Evolutionary conservation across 2,113 vertebrate species (phyloP).

Genomic region (Fukomys damarensis): DNA sequence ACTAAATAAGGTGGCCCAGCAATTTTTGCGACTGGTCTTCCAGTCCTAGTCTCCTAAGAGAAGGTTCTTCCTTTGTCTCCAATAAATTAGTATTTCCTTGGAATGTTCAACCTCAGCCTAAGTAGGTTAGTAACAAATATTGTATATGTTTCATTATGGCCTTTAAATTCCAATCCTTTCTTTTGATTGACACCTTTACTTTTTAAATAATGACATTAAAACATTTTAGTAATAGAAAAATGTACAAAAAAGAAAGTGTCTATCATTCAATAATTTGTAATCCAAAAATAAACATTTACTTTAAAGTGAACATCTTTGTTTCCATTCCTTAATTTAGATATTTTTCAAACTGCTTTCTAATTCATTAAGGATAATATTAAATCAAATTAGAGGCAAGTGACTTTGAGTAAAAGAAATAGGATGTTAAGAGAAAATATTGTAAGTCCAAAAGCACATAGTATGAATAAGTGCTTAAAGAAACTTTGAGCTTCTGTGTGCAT

Average conservation of each 20-base stretch:
- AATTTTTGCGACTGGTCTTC: not conserved
- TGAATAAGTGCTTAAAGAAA: not conserved
- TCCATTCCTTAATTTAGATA: not conserved
- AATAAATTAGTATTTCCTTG: not conserved
- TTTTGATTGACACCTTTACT: not conserved
- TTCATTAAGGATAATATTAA: not conserved
- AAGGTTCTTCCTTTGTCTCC: not conserved
- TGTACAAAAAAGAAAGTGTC: not conserved
- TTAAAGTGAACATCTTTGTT: conserved; percentile 6
- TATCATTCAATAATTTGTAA: conserved; percentile 27
- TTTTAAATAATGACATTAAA: conserved; percentile 39
- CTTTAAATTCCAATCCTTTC: not conserved
- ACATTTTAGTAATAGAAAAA: not conserved
- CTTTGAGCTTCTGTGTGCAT: not conserved
- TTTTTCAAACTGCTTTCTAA: not conserved
- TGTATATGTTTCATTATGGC: not conserved
- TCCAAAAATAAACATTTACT: conserved; percentile 26
- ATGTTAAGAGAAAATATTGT: not conserved
- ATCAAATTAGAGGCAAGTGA: not conserved
- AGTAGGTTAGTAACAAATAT: not conserved
- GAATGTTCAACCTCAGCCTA: not conserved
- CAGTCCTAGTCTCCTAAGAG: not conserved
- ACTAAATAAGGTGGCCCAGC: not conserved
- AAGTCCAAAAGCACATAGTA: not conserved
- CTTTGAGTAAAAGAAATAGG: not conserved